Evolutionary conservation across 2,888 invertebrate genomes (phyloP).

Genomic region (Eristalis tenax): DNA sequence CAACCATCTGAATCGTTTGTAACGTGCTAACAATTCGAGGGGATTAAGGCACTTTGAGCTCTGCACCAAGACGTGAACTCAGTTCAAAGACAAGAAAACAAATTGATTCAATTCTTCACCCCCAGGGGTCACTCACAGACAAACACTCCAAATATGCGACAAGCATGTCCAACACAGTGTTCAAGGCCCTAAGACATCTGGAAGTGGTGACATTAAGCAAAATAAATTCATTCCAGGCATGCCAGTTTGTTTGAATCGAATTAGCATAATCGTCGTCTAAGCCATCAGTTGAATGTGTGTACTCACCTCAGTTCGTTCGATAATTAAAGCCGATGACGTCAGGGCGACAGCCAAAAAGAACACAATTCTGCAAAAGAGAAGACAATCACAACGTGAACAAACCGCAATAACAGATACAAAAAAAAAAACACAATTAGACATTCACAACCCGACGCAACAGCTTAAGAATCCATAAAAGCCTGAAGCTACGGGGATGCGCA

Average conservation of each 20-base stretch:
- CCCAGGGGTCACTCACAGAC: not conserved
- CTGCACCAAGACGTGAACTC: too few relatives aligned
- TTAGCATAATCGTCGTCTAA: not conserved
- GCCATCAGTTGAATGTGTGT: not conserved
- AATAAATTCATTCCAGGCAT: not conserved
- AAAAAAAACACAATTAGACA: not conserved
- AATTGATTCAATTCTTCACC: too few relatives aligned
- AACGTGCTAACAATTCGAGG: too few relatives aligned
- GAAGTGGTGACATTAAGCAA: not conserved
- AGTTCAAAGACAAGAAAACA: too few relatives aligned
- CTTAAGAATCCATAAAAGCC: too few relatives aligned
- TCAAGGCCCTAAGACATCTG: not conserved
- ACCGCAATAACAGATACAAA: conserved; percentile 29
- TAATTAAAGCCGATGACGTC: conserved; percentile 94
- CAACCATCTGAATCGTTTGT: too few relatives aligned
- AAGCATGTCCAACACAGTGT: not conserved
- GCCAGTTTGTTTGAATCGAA: not conserved
- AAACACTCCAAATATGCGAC: not conserved
- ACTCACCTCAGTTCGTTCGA: conserved; percentile 90
- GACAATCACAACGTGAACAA: conserved; percentile 19
- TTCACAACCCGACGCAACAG: not conserved
- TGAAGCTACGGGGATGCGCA: not conserved
- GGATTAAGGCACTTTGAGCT: too few relatives aligned
- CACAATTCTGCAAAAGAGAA: conserved; percentile 87
- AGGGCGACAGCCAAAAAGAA: conserved; percentile 97